Base-by-base conservation (phyloP, 2,113 vertebrate genomes). In the Ceyx margarethae region DNA sequence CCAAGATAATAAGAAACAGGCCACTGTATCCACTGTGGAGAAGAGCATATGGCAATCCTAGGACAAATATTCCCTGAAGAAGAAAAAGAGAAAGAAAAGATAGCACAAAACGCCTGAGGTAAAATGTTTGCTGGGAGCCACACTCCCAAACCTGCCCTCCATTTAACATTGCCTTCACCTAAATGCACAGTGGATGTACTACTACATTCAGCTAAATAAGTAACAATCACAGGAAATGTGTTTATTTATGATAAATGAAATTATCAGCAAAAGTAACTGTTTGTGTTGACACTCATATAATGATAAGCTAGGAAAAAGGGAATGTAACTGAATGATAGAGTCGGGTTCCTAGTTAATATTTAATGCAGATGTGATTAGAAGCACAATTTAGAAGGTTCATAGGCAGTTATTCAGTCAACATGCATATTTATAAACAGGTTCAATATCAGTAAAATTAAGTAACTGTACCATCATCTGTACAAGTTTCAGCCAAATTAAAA, bases 51-150 rank as follows among this genome's bases (percentile, higher is more conserved):
- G 97, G 98, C 88, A 98, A 84, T 87, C 97, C 98, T 95, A 98
- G 79, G 77, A 98, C 97, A 95, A 98, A 98, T 93, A 98, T 97
- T 75, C 97, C 98, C 98, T 98, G 90, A 31, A 88, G 54, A 87
- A 61, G 74, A 86, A 73, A 79, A 95, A 73, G 65, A 95, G 22
- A 83, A 68, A 94, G 53, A 92, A 89, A 50, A 73, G 60, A 60
- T 45, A 71, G 50, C 28, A 83, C 28, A 91, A 90, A 95, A 94
- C 69, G 28, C 71, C 73, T 56, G 4, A 60, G 57, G 83, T 23
- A 65, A 87, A 69, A 94, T 23, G 29, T 92, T 95, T 78, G 37
- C 25, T 29, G 53, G 64, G 91, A 87, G 81, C 29, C 60, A 51
- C 56, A 17, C 25, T 65, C 87, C 69, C 50, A 94, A 85, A 85